These are phyloP conservation scores for Uloborus diversus DNA, from an alignment of 1,140 invertebrate genomes.

Conservation along the genomic window DNA sequence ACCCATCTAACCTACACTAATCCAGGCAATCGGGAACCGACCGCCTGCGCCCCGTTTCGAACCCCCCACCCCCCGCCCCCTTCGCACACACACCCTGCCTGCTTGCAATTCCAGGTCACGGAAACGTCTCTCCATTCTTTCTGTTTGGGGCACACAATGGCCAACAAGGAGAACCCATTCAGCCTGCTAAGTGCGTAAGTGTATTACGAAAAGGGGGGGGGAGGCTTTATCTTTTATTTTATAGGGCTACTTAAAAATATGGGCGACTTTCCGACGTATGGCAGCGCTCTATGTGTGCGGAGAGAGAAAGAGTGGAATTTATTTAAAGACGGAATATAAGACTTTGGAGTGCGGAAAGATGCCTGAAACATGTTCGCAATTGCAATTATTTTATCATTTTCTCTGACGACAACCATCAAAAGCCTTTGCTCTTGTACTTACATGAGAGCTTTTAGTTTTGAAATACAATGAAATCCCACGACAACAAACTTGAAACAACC, in stretches of 20 bases:
- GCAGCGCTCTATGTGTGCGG: background rate
- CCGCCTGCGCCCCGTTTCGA: constrained; percentile 7
- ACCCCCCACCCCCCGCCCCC: background rate
- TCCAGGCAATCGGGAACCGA: constrained; percentile 36
- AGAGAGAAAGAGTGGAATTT: too few species aligned
- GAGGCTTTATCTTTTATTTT: constrained; percentile 25
- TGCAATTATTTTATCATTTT: too few species aligned
- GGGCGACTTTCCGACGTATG: background rate
- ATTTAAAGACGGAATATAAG: too few species aligned
- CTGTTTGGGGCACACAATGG: background rate
- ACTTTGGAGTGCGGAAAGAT: too few species aligned
- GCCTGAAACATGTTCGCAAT: too few species aligned
- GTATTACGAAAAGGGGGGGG: constrained; percentile 15
- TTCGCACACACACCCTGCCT: background rate
- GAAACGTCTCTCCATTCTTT: constrained; percentile 3
- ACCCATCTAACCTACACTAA: constrained; percentile 44
- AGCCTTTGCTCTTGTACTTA: too few species aligned
- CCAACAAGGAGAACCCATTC: background rate
- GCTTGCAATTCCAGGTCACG: background rate
- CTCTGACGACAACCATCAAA: too few species aligned
- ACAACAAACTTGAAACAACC: too few species aligned
- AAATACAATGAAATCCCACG: too few species aligned
- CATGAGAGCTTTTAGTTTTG: too few species aligned
- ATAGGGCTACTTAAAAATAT: constrained; percentile 36
- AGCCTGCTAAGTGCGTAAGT: constrained; percentile 25